Evolutionary conservation across 2,113 vertebrate genomes (phyloP).

Genomic region (Semnopithecus entellus): DNA sequence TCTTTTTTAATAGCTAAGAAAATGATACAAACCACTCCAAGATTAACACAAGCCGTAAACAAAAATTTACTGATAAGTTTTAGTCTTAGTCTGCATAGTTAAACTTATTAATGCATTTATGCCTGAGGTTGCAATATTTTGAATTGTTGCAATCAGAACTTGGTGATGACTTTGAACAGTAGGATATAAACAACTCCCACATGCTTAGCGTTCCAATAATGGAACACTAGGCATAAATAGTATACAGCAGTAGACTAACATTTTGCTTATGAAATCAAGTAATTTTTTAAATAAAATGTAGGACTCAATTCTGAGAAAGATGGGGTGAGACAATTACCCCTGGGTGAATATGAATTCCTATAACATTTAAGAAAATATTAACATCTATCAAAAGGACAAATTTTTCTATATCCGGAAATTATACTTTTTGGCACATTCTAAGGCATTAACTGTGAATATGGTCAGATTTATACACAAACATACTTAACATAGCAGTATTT

Average conservation of each 20-base stretch:
- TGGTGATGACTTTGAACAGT: too few species aligned
- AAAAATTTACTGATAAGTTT: neutral
- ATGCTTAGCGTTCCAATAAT: too few species aligned
- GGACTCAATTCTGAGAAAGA: neutral
- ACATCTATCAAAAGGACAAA: neutral
- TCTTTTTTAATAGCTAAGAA: neutral
- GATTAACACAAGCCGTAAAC: neutral
- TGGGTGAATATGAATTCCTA: neutral
- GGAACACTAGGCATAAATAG: too few species aligned
- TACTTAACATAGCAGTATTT: neutral
- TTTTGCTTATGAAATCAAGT: slow-evolving; percentile 4
- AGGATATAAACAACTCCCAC: too few species aligned
- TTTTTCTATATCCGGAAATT: neutral
- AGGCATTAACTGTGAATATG: neutral
- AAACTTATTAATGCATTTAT: neutral
- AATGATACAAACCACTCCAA: neutral
- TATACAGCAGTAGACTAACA: neutral
- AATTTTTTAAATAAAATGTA: neutral
- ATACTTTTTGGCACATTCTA: neutral
- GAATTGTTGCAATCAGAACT: too few species aligned
- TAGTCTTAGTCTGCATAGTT: neutral
- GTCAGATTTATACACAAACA: neutral
- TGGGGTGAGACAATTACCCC: neutral
- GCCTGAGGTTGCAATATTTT: too few species aligned
- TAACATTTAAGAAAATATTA: neutral